Evolutionary conservation across 2,113 vertebrate species (phyloP), one percentile per base, ranked within the genome.

Genomic region (Lipotes vexillifer): DNA sequence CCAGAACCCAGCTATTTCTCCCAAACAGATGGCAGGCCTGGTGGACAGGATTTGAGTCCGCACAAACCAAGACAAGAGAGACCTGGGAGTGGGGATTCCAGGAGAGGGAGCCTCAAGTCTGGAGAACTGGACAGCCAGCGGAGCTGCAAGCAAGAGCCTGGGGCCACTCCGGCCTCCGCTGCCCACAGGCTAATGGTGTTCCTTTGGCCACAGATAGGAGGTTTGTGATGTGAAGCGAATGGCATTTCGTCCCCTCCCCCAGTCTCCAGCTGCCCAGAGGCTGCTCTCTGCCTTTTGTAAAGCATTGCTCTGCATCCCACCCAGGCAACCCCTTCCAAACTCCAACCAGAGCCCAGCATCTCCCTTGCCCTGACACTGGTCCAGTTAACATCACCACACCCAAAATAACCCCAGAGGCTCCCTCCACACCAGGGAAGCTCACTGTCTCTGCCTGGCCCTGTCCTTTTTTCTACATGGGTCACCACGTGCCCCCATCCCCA

Each of bases 21-120:
- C 72, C 87, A 59, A 96, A 77, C 1, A 71, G 81, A 86, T 27
- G 46, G 88, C 77, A 97, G 80, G 90, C 81, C 57, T 93, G 72
- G 89, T 3, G 80, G 85, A 59, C 93, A 84, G 94, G 65, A 90
- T 97, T 92, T 75, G 94, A 96, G 86, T 92, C 77, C 94, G 74
- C 80, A 96, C 49, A 74, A 75, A 82, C 77, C 80, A 80, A 74
- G 63, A 77, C 71, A 65, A 90, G 89, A 71, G 17, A 90, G 63
- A 31, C 93, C 94, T 36, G 25, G 55, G 52, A 38, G 14, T 44
- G 68, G 61, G 63, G 36, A 49, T 14, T 63, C 78, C 38, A 72
- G 66, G 69, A 63, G 33, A 25, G 9, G 38, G 3, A 61, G 27
- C 61, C 21, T 36, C 5, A 36, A 72, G n/a, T 33, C 69, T 84